phyloP scores from a whole-genome alignment of 2,888 invertebrate species.

The Drosophila niveifrons region DNA sequence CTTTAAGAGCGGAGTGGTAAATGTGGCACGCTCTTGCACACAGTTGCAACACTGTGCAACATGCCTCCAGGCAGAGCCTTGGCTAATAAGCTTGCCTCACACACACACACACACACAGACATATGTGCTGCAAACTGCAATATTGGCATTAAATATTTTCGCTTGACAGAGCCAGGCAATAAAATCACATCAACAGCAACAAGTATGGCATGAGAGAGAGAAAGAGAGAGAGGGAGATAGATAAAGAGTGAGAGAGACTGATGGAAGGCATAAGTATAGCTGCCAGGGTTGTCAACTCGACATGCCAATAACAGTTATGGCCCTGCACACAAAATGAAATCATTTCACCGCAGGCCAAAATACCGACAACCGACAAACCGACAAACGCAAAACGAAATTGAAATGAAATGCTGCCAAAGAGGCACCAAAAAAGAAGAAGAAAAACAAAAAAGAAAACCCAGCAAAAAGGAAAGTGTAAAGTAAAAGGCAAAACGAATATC shows the following conservation, averaged over 20 bases:
- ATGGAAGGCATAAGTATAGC: not conserved
- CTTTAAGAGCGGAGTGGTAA: constrained; percentile 2
- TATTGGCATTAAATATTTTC: constrained; percentile 52
- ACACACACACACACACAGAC: constrained; percentile 11
- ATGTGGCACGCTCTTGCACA: not conserved
- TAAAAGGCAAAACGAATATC: constrained; percentile 54
- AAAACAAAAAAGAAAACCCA: not conserved
- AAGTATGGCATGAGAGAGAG: constrained; percentile 27
- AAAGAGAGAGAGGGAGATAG: not conserved
- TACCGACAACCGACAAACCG: not conserved
- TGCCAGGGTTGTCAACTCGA: constrained; percentile 49
- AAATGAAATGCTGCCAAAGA: constrained; percentile 20
- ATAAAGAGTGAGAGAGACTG: not conserved
- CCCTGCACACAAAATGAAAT: constrained; percentile 54
- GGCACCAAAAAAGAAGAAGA: not conserved
- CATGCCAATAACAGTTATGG: constrained; percentile 42
- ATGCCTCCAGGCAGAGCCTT: constrained; percentile 21
- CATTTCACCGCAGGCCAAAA: constrained; percentile 58
- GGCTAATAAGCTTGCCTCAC: constrained; percentile 41
- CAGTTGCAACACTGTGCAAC: constrained; percentile 19
- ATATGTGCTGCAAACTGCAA: constrained; percentile 16
- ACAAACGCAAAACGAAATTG: constrained; percentile 25
- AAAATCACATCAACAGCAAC: constrained; percentile 63
- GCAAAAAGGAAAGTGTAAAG: constrained; percentile 1
- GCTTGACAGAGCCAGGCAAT: constrained; percentile 39